Percentiles rank a stretch among this genome's conserved stretches.
Evolutionary conservation across 2,888 invertebrate genomes (phyloP).

Genomic region (Synergus japonicus): DNA sequence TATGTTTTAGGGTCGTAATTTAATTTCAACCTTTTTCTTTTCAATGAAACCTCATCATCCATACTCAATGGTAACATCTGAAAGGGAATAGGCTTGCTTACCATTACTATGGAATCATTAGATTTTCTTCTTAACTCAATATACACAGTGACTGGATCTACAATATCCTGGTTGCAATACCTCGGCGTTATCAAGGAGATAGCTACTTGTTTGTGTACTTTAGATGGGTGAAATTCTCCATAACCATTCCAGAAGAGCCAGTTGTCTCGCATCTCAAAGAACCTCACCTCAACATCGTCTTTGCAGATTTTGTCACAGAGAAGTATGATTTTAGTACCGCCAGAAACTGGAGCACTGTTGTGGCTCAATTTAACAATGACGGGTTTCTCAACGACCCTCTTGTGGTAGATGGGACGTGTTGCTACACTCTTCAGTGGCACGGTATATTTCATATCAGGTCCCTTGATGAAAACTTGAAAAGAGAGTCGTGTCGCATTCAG

Average conservation of each 20-base stretch:
- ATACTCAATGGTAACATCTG: slow-evolving; percentile 74
- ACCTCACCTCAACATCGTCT: slow-evolving; percentile 81
- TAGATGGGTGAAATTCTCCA: slow-evolving; percentile 79
- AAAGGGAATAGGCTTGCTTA: slow-evolving; percentile 78
- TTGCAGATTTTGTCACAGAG: slow-evolving; percentile 79
- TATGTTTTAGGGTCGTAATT: slow-evolving; percentile 71
- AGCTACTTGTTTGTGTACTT: slow-evolving; percentile 79
- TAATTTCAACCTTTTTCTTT: slow-evolving; percentile 81
- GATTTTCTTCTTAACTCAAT: slow-evolving; percentile 79
- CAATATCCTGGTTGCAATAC: slow-evolving; percentile 72
- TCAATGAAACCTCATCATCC: slow-evolving; percentile 78
- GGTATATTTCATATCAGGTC: slow-evolving; percentile 77
- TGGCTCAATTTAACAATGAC: slow-evolving; percentile 80
- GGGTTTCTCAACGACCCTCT: slow-evolving; percentile 81
- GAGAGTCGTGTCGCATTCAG: slow-evolving; percentile 81
- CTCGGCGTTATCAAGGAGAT: slow-evolving; percentile 74
- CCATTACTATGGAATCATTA: slow-evolving; percentile 72
- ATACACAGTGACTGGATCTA: slow-evolving; percentile 72
- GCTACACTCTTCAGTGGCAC: slow-evolving; percentile 79
- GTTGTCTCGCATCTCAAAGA: slow-evolving; percentile 79
- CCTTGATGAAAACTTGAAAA: slow-evolving; percentile 81
- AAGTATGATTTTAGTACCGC: slow-evolving; percentile 81
- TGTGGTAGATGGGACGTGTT: slow-evolving; percentile 81
- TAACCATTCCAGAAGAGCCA: slow-evolving; percentile 79
- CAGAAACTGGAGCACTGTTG: slow-evolving; percentile 79